Base-by-base conservation (phyloP, 2,888 invertebrate species). In the Ectropis crepuscularia region DNA sequence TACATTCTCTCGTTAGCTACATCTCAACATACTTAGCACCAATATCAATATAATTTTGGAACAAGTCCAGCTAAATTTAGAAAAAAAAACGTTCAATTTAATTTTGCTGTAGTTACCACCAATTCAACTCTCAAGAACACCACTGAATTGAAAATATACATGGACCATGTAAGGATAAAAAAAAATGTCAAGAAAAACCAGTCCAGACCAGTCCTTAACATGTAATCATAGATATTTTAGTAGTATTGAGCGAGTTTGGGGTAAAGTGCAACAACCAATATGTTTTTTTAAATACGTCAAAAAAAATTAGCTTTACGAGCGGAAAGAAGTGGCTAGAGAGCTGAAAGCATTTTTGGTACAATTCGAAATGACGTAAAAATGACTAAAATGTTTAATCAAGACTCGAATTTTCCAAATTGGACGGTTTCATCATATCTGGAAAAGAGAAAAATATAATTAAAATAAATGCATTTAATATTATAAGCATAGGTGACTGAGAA, bases 241-340 rank as follows among this genome's bases (percentile, higher is more conserved):
- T 28, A 4, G 16, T 28, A 28, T 28, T 28, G 2, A 28, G 16
- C 16, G n/a, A 28, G 16, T 1, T 28, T 4, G 16, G 16, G 4
- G 16, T 28, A 28, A 28, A 28, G 16, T 28, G 16, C 16, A 28
- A 28, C 16, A 28, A 28, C 16, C 16, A 28, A 28, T n/a, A n/a
- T 28, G 16, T 28, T 53, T 39, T 39, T 58, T 57, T 51, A 65
- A 69, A 67, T 57, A 63, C 53, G 65, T 69, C 65, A 68, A 64
- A 46, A 65, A 43, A 68, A 64, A 47, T 74, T 76, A 74, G 66
- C 12, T 45, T 54, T 28, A 39, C 39, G 38, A 76, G 66, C 67
- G 74, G 71, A 75, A 79, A 79, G 70, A 72, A 75, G 78, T 71
- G 76, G 79, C 81, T 87, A 89, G 88, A 89, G 88, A 89, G 89